Conservation (phyloP, 2,888 invertebrate species). For the Leuctra nigra region DNA sequence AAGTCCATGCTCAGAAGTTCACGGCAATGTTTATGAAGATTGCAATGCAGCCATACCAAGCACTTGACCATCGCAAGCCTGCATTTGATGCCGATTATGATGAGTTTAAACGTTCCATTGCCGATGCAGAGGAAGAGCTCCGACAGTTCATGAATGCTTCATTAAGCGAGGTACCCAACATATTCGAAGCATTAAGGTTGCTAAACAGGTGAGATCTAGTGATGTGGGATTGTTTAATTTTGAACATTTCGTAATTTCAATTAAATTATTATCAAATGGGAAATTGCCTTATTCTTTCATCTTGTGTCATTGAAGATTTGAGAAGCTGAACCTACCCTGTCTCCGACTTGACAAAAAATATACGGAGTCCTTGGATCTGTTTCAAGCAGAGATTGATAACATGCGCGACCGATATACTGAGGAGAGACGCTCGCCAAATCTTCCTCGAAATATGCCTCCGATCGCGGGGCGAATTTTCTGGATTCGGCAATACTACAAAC, state of each 20-base stretch:
- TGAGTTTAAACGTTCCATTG: conserved; percentile 59
- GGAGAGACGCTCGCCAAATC: conserved; percentile 62
- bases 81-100: conserved; percentile 73
- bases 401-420: conserved; percentile 72
- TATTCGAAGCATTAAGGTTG: conserved; percentile 40
- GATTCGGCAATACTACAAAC: conserved; percentile 69
- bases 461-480: conserved; percentile 75
- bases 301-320: conserved; percentile 50
- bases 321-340: conserved; percentile 62
- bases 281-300: conserved; percentile 14
- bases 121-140: conserved; percentile 62
- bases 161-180: conserved; percentile 38
- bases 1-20: conserved; percentile 61
- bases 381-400: conserved; percentile 60
- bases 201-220: conserved; percentile 37
- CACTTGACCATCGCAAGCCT: conserved; percentile 66
- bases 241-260: not conserved
- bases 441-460: conserved; percentile 71
- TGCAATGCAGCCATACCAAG: conserved; percentile 66
- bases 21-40: conserved; percentile 55
- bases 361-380: conserved; percentile 59
- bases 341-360: conserved; percentile 69
- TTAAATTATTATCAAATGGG: not conserved
- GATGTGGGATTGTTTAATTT: not conserved
- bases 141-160: conserved; percentile 61